phyloP scores from a whole-genome alignment of 1,140 invertebrate genomes.

The Pantala flavescens region DNA sequence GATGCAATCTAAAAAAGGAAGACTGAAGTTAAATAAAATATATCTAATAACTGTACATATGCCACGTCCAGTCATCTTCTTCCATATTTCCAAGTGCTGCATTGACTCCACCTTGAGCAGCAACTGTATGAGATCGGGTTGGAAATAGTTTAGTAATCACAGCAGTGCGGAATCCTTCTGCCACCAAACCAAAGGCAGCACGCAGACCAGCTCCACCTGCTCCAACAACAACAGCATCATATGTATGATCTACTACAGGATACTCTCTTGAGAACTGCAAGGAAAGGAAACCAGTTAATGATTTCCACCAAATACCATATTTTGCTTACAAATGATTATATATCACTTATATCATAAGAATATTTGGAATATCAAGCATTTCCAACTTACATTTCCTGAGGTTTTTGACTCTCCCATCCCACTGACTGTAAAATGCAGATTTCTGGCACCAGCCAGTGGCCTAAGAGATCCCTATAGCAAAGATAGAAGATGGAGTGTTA shows the following conservation, averaged over 20 bases:
- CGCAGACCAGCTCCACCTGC: constrained; percentile 95
- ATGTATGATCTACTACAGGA: constrained; percentile 86
- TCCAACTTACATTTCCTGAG: too few species aligned
- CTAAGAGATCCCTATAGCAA: too few species aligned
- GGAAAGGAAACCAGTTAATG: too few species aligned
- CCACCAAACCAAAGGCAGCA: constrained; percentile 90
- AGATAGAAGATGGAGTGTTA: too few species aligned
- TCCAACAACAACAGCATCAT: constrained; percentile 95
- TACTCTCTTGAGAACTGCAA: constrained; percentile 50
- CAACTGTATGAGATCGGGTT: constrained; percentile 92
- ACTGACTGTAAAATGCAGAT: too few species aligned
- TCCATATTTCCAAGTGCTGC: constrained; percentile 92
- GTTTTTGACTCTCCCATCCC: too few species aligned
- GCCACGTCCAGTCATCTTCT: constrained; percentile 92
- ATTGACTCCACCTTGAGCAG: constrained; percentile 97
- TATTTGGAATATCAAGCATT: too few species aligned
- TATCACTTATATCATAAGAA: too few species aligned
- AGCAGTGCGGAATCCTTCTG: constrained; percentile 93
- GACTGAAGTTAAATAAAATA: background rate
- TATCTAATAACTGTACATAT: constrained; percentile 68
- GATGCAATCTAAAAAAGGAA: too few species aligned
- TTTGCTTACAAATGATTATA: too few species aligned
- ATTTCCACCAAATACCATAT: too few species aligned
- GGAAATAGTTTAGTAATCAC: constrained; percentile 98
- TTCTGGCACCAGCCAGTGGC: too few species aligned